Percentiles rank a stretch among this genome's conserved stretches.
Evolutionary conservation across 2,888 invertebrate genomes (phyloP).

Genomic region (Elegia similella): DNA sequence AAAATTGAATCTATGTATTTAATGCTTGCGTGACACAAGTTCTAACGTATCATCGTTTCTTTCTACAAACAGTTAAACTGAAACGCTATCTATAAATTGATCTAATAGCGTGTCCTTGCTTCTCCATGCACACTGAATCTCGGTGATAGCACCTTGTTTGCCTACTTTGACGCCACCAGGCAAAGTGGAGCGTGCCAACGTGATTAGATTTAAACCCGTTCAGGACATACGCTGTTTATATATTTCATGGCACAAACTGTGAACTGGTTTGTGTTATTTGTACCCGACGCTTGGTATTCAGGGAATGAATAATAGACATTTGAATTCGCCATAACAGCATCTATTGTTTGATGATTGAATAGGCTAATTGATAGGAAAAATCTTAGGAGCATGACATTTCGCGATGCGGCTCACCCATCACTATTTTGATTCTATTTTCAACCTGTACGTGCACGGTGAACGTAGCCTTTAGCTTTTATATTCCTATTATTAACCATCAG

Average conservation of each 20-base stretch:
- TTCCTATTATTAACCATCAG: too few relatives aligned
- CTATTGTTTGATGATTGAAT: too few relatives aligned
- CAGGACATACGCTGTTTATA: background rate
- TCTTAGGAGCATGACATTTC: too few relatives aligned
- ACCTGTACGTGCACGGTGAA: too few relatives aligned
- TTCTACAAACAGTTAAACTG: background rate
- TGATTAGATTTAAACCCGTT: slow-evolving; percentile 11
- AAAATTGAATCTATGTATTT: background rate
- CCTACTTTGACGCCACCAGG: slow-evolving; percentile 6
- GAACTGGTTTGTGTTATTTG: background rate
- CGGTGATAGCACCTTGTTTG: slow-evolving; percentile 2
- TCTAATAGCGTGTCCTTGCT: background rate
- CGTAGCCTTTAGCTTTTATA: too few relatives aligned
- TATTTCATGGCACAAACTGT: background rate
- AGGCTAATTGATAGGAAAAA: too few relatives aligned
- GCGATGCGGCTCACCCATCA: too few relatives aligned
- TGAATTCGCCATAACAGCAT: too few relatives aligned
- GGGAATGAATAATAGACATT: too few relatives aligned
- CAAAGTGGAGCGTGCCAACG: slow-evolving; percentile 2
- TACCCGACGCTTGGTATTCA: background rate
- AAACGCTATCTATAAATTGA: slow-evolving; percentile 10
- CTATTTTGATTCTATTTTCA: too few relatives aligned
- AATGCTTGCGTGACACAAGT: background rate
- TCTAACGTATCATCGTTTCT: background rate
- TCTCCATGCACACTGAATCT: background rate